These are phyloP conservation scores for Ardeotis arabs DNA, from an alignment of 2,113 vertebrate genomes.

Conservation along the genomic window DNA sequence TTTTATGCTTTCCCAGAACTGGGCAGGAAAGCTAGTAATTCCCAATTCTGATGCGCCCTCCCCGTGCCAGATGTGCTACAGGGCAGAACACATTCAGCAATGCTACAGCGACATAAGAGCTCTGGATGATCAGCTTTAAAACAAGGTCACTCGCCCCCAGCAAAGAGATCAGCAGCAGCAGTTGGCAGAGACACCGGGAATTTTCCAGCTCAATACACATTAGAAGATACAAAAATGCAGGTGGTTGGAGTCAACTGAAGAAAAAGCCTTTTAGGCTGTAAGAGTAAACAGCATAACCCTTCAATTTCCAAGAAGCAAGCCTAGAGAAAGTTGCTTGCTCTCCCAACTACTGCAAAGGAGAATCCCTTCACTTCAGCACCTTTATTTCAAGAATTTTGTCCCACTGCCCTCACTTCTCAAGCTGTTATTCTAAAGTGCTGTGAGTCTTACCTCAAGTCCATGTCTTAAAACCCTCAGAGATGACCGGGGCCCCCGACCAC, in stretches of 20 bases:
- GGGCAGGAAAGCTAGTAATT: not conserved
- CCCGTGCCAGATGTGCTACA: not conserved
- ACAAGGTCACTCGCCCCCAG: not conserved
- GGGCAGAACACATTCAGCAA: not conserved
- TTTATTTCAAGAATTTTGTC: not conserved
- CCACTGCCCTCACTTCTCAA: not conserved
- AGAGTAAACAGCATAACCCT: not conserved
- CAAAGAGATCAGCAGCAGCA: not conserved
- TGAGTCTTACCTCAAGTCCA: conserved; percentile 89
- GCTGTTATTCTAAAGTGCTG: not conserved
- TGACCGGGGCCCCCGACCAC: conserved; percentile 91
- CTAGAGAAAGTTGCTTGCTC: not conserved
- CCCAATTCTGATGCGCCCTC: not conserved
- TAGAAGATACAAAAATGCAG: not conserved
- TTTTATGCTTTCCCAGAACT: not conserved
- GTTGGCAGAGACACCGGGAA: not conserved
- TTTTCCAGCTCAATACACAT: not conserved
- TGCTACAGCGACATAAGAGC: not conserved
- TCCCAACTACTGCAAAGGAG: not conserved
- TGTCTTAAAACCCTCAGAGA: conserved; percentile 94
- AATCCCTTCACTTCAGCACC: not conserved
- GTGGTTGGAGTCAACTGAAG: not conserved
- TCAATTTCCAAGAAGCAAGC: not conserved
- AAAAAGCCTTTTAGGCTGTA: not conserved
- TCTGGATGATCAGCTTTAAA: not conserved